Evolutionary conservation across 2,113 vertebrate species (phyloP).

Genomic region (Physeter macrocephalus): DNA sequence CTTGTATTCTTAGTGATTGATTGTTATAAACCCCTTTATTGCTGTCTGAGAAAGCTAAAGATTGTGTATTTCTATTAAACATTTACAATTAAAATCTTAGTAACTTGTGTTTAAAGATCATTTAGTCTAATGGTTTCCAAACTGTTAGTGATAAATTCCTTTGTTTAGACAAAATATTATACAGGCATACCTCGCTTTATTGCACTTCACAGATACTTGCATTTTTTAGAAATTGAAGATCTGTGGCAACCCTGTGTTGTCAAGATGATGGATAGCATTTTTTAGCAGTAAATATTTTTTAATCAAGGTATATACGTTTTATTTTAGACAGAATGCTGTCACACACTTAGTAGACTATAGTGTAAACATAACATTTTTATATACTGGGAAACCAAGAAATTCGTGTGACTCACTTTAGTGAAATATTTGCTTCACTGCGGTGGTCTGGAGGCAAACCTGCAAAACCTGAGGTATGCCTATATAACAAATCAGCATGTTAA

Average conservation of each 20-base stretch:
- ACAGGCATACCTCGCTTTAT: neutral
- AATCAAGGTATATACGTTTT: neutral
- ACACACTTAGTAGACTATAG: neutral
- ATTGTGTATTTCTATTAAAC: conserved; percentile 84
- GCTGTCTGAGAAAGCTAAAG: conserved; percentile 70
- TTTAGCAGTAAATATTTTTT: neutral
- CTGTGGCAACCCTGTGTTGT: neutral
- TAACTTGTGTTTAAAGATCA: conserved; percentile 9
- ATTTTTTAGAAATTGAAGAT: neutral
- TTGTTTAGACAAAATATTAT: neutral
- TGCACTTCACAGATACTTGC: neutral
- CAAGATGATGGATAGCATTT: neutral
- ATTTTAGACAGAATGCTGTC: neutral
- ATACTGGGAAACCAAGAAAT: neutral
- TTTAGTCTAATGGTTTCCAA: neutral
- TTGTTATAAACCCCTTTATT: conserved; percentile 66
- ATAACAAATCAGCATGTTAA: neutral
- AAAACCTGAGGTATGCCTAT: neutral
- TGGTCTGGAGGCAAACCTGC: neutral
- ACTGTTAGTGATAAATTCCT: neutral
- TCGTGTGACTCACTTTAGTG: neutral
- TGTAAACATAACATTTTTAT: neutral
- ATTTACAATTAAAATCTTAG: conserved; percentile 75
- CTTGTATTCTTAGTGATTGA: conserved; percentile 70
- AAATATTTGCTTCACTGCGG: neutral